These are phyloP conservation scores for Rhinogobius similis DNA, from an alignment of 2,113 vertebrate genomes.

Conservation along the genomic window DNA sequence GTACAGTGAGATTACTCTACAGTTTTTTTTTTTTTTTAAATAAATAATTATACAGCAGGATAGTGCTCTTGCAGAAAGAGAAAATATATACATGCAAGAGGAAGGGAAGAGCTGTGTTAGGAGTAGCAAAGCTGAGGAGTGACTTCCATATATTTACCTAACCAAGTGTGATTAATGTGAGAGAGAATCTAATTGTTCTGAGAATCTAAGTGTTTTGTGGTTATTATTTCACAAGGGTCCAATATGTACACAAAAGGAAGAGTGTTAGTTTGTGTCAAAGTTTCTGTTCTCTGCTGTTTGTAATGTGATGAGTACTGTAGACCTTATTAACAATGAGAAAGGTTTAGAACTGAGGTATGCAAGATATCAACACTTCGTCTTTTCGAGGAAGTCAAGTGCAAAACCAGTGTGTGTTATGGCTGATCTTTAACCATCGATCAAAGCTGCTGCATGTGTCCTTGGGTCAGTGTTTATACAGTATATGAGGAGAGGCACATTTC, in stretches of 20 bases:
- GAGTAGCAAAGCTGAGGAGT: too few relatives aligned
- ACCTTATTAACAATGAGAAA: slow-evolving; percentile 15
- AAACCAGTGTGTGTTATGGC: background rate
- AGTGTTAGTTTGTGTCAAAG: slow-evolving; percentile 12
- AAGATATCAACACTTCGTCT: background rate
- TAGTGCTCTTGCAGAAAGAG: too few relatives aligned
- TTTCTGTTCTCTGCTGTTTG: slow-evolving; percentile 43
- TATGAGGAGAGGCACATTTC: slow-evolving; percentile 11
- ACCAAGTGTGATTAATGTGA: background rate
- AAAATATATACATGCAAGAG: too few relatives aligned
- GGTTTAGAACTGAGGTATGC: background rate
- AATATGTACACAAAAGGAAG: background rate
- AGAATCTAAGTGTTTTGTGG: too few relatives aligned
- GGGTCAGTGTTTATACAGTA: slow-evolving; percentile 10
- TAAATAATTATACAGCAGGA: too few relatives aligned
- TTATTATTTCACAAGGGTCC: background rate
- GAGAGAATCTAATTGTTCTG: background rate
- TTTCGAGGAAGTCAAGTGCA: background rate
- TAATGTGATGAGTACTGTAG: slow-evolving; percentile 19
- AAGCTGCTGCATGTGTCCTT: slow-evolving; percentile 1
- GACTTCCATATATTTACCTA: too few relatives aligned
- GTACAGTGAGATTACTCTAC: too few relatives aligned
- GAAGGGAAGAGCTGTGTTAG: too few relatives aligned
- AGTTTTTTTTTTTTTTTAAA: too few relatives aligned
- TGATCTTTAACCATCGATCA: background rate